These are phyloP conservation scores for Neocrepidodera transversa DNA, from an alignment of 2,888 invertebrate species.

Conservation along the genomic window DNA sequence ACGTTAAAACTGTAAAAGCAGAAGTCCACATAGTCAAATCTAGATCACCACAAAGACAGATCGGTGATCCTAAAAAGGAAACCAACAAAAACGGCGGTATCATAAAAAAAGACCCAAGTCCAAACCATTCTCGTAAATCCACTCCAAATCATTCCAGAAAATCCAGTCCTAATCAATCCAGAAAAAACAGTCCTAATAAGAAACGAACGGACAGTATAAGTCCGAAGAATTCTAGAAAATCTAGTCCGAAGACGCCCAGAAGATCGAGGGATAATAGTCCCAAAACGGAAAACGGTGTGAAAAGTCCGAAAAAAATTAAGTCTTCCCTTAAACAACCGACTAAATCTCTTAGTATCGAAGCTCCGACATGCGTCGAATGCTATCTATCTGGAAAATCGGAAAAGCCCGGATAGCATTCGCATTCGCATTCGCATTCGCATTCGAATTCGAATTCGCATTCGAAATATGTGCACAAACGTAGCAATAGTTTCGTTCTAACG, in stretches of 20 bases:
- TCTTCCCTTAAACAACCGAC: slow-evolving; percentile 58
- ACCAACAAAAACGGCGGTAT: slow-evolving; percentile 35
- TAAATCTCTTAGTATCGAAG: slow-evolving; percentile 70
- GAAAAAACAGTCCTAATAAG: slow-evolving; percentile 42
- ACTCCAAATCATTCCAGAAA: slow-evolving; percentile 45
- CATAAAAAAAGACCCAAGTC: slow-evolving; percentile 45
- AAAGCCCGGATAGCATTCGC: slow-evolving; percentile 55
- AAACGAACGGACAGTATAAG: slow-evolving; percentile 41
- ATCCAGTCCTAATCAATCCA: slow-evolving; percentile 39
- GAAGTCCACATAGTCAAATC: slow-evolving; percentile 54
- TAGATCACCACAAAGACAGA: slow-evolving; percentile 31
- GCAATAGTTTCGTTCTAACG: slow-evolving; percentile 44
- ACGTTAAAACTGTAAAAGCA: slow-evolving; percentile 61
- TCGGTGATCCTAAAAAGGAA: slow-evolving; percentile 49
- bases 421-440: too few relatives aligned
- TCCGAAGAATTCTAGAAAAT: slow-evolving; percentile 40
- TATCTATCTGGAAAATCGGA: slow-evolving; percentile 69
- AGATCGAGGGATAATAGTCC: slow-evolving; percentile 51
- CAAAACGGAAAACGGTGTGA: slow-evolving; percentile 35
- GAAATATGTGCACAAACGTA: slow-evolving; percentile 28
- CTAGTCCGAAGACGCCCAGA: slow-evolving; percentile 47
- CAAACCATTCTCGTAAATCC: slow-evolving; percentile 41
- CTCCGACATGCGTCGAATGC: slow-evolving; percentile 77
- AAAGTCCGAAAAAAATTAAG: slow-evolving; percentile 54
- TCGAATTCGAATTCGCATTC: slow-evolving; percentile 45